Evolutionary conservation across 2,113 vertebrate species (phyloP), one percentile per base, ranked within the genome.

Genomic region (Acanthochromis polyacanthus): DNA sequence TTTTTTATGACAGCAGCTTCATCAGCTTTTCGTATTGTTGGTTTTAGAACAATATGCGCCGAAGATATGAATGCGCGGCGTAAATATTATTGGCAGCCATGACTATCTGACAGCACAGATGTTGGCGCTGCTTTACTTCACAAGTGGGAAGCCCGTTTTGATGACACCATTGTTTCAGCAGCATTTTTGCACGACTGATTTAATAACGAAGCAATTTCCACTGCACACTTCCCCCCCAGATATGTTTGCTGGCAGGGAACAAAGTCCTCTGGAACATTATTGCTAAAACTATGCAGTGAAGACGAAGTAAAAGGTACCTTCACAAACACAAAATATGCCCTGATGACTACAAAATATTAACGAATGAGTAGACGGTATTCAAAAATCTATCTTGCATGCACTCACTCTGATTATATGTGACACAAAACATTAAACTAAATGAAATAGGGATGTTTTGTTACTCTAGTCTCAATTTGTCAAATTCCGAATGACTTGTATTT

Each of bases 11-110:
- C 84, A 55, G 86, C 66, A 52, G 82, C 82, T 82, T 84, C 73
- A 78, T 89, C 87, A 81, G 83, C 80, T 79, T 80, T 82, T 87
- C 72, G 76, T 70, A 79, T 80, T 86, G 71, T 86, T 81, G 84
- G 38, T 69, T 85, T 88, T 60, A 68, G 16, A 85, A 87, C 81
- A 91, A 89, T 80, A 80, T 4, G 19, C 64, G 12, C 20, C 48
- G 75, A 57, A 79, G 38, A 86, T 71, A 88, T 85, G 78, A 82
- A 84, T 87, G 70, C 16, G 17, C 14, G 5, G 67, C 32, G 70
- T 81, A 86, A 91, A 89, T 75, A 81, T 65, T 75, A 83, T 73
- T 91, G 90, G 75, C 86, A 92, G 82, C 79, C 83, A 51, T 86
- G 82, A 84, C 85, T 84, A 87, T 91, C 84, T 79, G 83, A 79